Conservation (phyloP, 2,113 vertebrate genomes). For the Peromyscus maniculatus region DNA sequence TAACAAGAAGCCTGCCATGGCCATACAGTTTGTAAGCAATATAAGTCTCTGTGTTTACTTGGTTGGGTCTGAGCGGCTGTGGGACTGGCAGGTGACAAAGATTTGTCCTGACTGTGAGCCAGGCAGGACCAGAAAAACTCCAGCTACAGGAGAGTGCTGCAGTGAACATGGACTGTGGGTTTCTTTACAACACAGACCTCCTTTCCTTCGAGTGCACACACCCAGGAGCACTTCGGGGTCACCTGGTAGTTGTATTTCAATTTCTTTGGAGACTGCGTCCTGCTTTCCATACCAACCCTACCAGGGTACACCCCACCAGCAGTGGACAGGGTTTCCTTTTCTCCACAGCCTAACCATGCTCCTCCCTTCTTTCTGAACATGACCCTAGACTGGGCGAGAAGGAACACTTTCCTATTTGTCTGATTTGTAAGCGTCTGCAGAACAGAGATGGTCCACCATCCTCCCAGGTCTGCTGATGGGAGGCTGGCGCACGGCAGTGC, state of each 20-base stretch:
- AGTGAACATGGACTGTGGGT: background rate
- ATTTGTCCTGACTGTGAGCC: too few relatives aligned
- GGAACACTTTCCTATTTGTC: background rate
- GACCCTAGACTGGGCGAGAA: background rate
- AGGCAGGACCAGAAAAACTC: too few relatives aligned
- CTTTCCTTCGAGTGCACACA: background rate
- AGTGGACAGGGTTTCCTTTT: background rate
- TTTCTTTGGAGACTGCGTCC: background rate
- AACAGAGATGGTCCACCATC: background rate
- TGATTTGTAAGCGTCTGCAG: background rate
- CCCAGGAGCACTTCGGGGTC: background rate
- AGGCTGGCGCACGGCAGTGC: fast-evolving
- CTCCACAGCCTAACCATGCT: background rate
- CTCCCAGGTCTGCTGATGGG: fast-evolving
- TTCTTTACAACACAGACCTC: background rate
- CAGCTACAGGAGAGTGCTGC: background rate
- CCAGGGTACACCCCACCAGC: background rate
- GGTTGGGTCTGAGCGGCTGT: too few relatives aligned
- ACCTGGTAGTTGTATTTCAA: background rate
- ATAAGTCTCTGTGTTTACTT: too few relatives aligned
- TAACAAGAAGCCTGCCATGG: too few relatives aligned
- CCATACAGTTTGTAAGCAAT: too few relatives aligned
- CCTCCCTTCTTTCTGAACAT: background rate
- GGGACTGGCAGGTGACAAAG: too few relatives aligned
- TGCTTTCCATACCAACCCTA: background rate